These are phyloP conservation scores for Cynoglossus semilaevis DNA, from an alignment of 2,113 vertebrate genomes.

Conservation along the genomic window DNA sequence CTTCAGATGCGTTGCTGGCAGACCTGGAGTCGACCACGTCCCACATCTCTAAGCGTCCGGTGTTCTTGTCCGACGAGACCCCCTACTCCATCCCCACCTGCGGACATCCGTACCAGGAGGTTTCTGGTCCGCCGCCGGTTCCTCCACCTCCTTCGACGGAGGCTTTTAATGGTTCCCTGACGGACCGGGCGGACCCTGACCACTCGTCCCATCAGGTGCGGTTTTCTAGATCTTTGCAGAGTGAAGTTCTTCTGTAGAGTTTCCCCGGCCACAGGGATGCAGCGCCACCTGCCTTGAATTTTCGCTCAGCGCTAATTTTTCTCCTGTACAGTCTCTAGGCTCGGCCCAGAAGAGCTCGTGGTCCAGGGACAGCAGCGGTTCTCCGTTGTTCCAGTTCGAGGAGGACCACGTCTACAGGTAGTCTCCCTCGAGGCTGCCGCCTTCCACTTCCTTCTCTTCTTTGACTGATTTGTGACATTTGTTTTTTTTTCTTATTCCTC, in stretches of 20 bases:
- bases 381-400: constrained; percentile 80
- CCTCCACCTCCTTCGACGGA: constrained; percentile 87
- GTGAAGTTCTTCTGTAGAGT: background rate
- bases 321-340: constrained; percentile 73
- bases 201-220: constrained; percentile 82
- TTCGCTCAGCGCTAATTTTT: too few relatives aligned
- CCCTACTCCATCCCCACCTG: constrained; percentile 92
- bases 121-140: constrained; percentile 81
- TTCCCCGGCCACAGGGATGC: too few relatives aligned
- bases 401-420: constrained; percentile 99
- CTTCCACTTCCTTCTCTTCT: too few relatives aligned
- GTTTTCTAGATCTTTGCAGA: background rate
- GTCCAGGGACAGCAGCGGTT: constrained; percentile 79
- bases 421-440: rapidly evolving
- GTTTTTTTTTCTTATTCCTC: constrained; percentile 19
- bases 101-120: constrained; percentile 87
- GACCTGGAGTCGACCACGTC: constrained; percentile 97
- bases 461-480: too few relatives aligned
- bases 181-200: constrained; percentile 80
- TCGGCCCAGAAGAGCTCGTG: constrained; percentile 81
- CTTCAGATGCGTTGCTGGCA: constrained; percentile 89
- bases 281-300: too few relatives aligned
- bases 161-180: constrained; percentile 87
- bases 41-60: constrained; percentile 91
- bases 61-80: constrained; percentile 89